Evolutionary conservation across 2,797 vertebrate species (phyloP), one percentile per base, ranked within the genome.

Genomic region (Mareca strepera): DNA sequence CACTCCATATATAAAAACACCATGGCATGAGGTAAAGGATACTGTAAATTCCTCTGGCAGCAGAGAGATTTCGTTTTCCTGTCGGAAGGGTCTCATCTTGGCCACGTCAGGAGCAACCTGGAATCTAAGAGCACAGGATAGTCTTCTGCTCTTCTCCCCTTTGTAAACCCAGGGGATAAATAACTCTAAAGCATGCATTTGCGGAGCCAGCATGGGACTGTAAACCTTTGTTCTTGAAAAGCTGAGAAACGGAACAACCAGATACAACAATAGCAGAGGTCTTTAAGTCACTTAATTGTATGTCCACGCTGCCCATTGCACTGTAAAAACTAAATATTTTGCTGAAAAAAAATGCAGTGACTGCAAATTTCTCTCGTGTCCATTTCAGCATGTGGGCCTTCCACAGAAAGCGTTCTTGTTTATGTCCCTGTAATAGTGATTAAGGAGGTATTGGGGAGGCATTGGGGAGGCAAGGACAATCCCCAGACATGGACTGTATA

Each of bases 11-110:
- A 43, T 17, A 43, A 43, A 8, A 43, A 50, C 11, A 79, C 63
- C 41, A 48, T 4, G 37, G 12, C 0, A 0, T 3, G 8, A 69
- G 44, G 44, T 28, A 74, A 82, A 62, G 12, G 35, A 66, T 15
- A 59, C 7, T 1, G 4, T 2, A 0, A 1, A 29, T 35, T 86
- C 22, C 52, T 70, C 46, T 23, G 26, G 25, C 63, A 83, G 41
- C 41, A 67, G 37, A 52, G 33, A 70, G 20, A 37, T 21, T 33
- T 11, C 7, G 39, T 73, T 37, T 33, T 77, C 33, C 55, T 68
- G 14, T 56, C 48, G 69, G 31, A 25, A 62, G 55, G 50, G 48
- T 56, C 4, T 8, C 29, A 56, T 29, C 41, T 69, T 63, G 55
- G 17, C 39, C 58, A 4, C 31, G 35, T 39, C n/a, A 46, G 44